phyloP scores from a whole-genome alignment of 2,113 vertebrate species.

The Oreotrochilus melanogaster region DNA sequence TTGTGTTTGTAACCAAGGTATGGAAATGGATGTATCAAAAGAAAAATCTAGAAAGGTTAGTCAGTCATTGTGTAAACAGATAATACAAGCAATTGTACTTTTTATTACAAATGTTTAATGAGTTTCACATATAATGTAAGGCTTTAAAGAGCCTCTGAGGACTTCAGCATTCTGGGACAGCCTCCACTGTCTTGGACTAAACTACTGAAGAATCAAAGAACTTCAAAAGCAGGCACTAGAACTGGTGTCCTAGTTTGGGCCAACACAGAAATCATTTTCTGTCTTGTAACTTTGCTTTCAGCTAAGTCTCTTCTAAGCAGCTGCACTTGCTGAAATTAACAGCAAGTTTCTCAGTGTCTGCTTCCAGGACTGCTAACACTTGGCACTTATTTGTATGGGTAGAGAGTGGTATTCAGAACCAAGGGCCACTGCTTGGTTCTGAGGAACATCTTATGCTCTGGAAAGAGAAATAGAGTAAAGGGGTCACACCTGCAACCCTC shows the following conservation, averaged over 20 bases:
- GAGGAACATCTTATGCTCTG: no score
- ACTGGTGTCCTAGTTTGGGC: background rate
- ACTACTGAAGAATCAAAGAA: background rate
- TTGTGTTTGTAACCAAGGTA: background rate
- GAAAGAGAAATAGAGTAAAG: no score
- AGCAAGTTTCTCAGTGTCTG: no score
- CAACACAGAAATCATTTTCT: no score
- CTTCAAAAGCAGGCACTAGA: background rate
- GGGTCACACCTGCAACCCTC: no score
- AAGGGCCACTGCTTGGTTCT: no score
- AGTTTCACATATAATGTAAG: background rate
- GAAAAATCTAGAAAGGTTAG: background rate
- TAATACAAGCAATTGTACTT: background rate
- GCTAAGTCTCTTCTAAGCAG: no score
- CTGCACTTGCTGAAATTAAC: no score
- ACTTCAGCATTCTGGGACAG: background rate
- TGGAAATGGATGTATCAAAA: background rate
- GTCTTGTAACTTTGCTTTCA: no score
- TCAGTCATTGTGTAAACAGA: background rate
- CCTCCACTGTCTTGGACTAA: background rate
- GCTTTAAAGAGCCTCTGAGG: background rate
- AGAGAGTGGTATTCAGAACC: no score
- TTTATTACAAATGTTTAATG: background rate
- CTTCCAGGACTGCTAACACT: no score
- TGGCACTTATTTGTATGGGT: no score